Percentiles rank a stretch among this genome's conserved stretches.
These are phyloP conservation scores for Oceanites oceanicus DNA, from an alignment of 2,113 vertebrate species.

Conservation along the genomic window DNA sequence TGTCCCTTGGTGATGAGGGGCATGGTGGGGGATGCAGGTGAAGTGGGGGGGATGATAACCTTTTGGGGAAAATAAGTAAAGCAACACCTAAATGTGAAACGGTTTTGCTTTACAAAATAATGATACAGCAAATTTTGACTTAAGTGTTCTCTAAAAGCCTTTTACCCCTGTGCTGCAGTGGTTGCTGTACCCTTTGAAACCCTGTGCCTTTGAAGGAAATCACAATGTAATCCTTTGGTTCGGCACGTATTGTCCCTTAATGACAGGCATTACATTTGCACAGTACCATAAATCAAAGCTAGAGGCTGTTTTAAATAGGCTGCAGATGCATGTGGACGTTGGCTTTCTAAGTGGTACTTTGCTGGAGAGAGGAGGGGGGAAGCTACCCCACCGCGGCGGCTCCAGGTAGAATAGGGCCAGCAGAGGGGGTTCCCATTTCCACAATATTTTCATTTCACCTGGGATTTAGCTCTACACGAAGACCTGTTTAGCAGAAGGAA, in stretches of 20 bases:
- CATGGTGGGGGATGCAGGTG: not conserved
- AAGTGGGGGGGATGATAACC: not conserved
- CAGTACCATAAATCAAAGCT: conserved; percentile 69
- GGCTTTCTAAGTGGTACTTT: conserved; percentile 57
- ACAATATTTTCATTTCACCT: not conserved
- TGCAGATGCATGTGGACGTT: conserved; percentile 53
- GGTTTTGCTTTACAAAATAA: not conserved
- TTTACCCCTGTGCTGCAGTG: not conserved
- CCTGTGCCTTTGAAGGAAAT: conserved; percentile 42
- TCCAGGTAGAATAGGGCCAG: not conserved
- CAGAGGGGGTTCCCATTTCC: not conserved
- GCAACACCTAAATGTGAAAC: not conserved
- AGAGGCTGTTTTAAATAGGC: conserved; percentile 60
- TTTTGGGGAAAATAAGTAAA: not conserved
- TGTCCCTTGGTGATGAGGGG: no score
- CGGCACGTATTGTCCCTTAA: conserved; percentile 56
- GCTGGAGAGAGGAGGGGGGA: not conserved
- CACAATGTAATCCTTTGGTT: conserved; percentile 50
- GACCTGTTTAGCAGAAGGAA: not conserved
- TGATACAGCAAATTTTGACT: not conserved
- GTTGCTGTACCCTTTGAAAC: not conserved
- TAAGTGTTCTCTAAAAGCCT: not conserved
- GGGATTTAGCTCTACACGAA: not conserved
- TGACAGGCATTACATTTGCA: conserved; percentile 68
- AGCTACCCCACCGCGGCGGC: not conserved